Conservation (phyloP, 2,113 vertebrate genomes). For the Bubo blakistoni region DNA sequence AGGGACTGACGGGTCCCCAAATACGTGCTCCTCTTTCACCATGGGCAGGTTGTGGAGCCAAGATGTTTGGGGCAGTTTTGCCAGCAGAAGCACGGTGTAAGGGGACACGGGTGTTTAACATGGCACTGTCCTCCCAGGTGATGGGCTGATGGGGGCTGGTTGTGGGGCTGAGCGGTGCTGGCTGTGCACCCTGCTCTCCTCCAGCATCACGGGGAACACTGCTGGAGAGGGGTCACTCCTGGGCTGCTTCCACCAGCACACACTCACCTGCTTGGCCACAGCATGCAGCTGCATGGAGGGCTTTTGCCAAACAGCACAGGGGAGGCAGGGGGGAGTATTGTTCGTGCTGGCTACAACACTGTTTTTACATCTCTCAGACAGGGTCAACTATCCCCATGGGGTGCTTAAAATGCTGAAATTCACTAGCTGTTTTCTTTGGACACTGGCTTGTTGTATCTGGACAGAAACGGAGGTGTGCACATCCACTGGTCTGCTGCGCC, state of each 20-base stretch:
- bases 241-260: neutral
- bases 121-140: neutral
- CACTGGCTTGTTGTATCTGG: neutral
- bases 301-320: neutral
- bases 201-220: neutral
- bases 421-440: conserved; percentile 33
- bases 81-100: neutral
- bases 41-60: neutral
- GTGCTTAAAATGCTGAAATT: neutral
- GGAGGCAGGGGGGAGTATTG: neutral
- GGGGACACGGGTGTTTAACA: fast-evolving
- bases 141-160: neutral
- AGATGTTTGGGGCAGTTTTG: neutral
- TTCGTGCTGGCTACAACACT: neutral
- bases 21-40: neutral
- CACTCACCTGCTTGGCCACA: neutral
- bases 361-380: neutral
- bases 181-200: neutral
- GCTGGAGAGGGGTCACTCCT: neutral
- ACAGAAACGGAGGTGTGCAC: neutral
- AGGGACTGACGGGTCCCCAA: neutral
- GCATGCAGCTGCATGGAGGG: fast-evolving
- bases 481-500: neutral
- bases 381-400: neutral
- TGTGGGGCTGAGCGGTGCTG: fast-evolving